Evolutionary conservation across 2,888 invertebrate genomes (phyloP).

Genomic region (Campoplex capitator): DNA sequence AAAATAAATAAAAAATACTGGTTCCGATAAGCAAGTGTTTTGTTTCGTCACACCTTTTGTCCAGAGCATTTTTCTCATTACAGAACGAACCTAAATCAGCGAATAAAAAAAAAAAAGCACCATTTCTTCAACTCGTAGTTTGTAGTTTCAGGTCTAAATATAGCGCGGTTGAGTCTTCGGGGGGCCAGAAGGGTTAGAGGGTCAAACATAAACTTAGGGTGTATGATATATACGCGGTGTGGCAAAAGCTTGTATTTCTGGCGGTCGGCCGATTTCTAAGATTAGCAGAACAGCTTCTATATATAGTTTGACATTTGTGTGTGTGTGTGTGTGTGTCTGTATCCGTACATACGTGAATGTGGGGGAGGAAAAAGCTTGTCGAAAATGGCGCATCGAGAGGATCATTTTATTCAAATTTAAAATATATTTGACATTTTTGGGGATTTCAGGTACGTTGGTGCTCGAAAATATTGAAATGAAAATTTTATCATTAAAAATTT

Average conservation of each 20-base stretch:
- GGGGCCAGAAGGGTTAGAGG: slow-evolving; percentile 61
- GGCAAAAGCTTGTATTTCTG: slow-evolving; percentile 75
- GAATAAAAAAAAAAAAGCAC: background rate
- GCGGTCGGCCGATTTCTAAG: slow-evolving; percentile 80
- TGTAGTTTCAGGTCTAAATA: slow-evolving; percentile 27
- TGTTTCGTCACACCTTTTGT: background rate
- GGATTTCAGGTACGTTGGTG: too few relatives aligned
- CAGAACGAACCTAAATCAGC: background rate
- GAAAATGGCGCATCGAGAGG: background rate
- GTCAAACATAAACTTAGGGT: slow-evolving; percentile 63
- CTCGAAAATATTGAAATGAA: too few relatives aligned
- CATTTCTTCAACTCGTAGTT: background rate
- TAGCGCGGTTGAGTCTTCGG: slow-evolving; percentile 23
- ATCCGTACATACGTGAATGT: slow-evolving; percentile 54
- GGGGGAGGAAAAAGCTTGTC: slow-evolving; percentile 11
- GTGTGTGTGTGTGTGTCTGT: slow-evolving; percentile 46
- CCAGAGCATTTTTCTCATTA: background rate
- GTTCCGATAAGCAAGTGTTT: background rate
- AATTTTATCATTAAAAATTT: too few relatives aligned
- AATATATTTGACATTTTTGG: background rate
- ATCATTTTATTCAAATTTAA: background rate
- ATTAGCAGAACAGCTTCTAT: slow-evolving; percentile 78
- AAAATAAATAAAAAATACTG: background rate
- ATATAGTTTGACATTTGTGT: slow-evolving; percentile 81
- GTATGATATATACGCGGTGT: slow-evolving; percentile 54